Percentiles rank a stretch among this genome's conserved stretches.
phyloP scores from a whole-genome alignment of 2,113 vertebrate genomes.

The Climacteris rufus region DNA sequence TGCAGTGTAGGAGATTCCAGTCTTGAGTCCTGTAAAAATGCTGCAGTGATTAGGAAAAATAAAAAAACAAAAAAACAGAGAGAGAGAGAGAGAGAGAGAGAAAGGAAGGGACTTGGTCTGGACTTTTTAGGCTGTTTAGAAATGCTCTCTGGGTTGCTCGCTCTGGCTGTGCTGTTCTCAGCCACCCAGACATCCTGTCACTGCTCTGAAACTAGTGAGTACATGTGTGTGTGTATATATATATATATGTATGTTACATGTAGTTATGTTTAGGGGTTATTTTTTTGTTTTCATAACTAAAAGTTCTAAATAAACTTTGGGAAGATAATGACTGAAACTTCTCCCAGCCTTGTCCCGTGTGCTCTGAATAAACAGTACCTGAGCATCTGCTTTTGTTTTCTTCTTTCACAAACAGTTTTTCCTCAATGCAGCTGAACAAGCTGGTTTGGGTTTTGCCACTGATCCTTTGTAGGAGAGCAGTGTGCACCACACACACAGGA shows the following conservation, averaged over 20 bases:
- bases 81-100: fast-evolving
- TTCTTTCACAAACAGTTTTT: background rate
- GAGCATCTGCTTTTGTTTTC: background rate
- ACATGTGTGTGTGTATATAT: background rate
- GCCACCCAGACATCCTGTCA: background rate
- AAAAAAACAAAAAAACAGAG: too few species aligned
- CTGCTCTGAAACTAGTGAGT: background rate
- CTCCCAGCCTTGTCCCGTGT: background rate
- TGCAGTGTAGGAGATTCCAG: background rate
- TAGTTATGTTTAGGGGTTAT: background rate
- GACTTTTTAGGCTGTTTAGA: background rate
- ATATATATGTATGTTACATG: background rate
- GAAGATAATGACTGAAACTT: background rate
- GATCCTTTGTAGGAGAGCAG: background rate
- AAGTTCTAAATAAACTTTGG: conserved; percentile 27
- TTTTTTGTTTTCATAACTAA: background rate
- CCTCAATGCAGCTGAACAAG: background rate
- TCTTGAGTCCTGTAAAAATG: background rate
- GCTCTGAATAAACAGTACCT: background rate
- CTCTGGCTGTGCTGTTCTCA: background rate
- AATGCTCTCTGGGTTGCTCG: background rate
- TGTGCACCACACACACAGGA: background rate
- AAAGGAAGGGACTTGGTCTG: background rate
- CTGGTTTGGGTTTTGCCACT: background rate
- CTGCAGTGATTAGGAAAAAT: background rate